A percentile compares a stretch with the other conserved stretches of the same genome.
phyloP scores from a whole-genome alignment of 2,113 vertebrate species.

The Phalacrocorax brasilianus region DNA sequence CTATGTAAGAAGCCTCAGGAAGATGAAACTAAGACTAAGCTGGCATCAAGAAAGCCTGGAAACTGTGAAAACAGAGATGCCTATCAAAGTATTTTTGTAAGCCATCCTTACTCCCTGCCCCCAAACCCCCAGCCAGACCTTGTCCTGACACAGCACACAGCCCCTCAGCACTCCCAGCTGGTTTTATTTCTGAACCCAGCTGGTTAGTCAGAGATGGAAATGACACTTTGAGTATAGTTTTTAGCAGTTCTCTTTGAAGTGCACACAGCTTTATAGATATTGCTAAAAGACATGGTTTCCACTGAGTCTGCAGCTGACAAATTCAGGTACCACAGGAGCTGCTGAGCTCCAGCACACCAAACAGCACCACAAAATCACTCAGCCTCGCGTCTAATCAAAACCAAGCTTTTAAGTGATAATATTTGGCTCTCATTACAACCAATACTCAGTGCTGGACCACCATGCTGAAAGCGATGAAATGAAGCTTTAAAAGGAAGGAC shows the following conservation, averaged over 20 bases:
- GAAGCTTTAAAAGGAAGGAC: background rate
- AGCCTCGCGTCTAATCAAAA: background rate
- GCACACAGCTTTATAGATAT: background rate
- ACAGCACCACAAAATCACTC: accelerated
- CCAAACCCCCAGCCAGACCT: background rate
- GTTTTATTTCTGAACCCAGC: background rate
- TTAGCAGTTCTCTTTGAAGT: background rate
- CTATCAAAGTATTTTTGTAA: background rate
- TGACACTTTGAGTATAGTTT: background rate
- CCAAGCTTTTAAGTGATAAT: background rate
- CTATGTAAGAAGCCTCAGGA: background rate
- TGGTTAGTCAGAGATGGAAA: background rate
- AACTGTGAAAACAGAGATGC: background rate
- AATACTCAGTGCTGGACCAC: background rate
- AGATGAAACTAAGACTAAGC: background rate
- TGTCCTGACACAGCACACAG: background rate
- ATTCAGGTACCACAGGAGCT: background rate
- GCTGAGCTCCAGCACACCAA: background rate
- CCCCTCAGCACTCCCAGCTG: background rate
- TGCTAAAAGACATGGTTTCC: background rate
- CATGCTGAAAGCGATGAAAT: background rate
- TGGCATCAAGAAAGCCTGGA: background rate
- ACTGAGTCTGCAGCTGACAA: background rate
- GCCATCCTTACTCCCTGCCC: background rate
- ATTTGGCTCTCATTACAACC: background rate